Evolutionary conservation across 2,888 invertebrate species (phyloP).

Genomic region (Nysson spinosus): DNA sequence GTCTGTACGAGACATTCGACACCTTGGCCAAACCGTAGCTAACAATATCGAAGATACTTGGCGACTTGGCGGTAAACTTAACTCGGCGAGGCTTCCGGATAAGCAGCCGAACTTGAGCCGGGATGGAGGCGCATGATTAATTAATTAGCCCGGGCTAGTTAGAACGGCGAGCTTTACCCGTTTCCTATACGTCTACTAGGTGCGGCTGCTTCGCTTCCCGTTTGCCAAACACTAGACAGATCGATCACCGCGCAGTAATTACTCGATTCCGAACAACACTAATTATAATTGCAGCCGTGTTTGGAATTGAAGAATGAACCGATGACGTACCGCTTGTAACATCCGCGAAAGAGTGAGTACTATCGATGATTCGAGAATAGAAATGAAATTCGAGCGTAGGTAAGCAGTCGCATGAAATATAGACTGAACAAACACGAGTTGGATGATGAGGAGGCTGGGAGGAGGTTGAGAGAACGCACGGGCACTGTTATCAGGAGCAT

Average conservation of each 20-base stretch:
- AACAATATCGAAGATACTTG: slow-evolving; percentile 76
- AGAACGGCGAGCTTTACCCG: slow-evolving; percentile 52
- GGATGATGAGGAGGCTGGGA: neutral
- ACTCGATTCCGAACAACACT: neutral
- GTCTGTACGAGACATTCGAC: slow-evolving; percentile 76
- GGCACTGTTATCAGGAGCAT: slow-evolving; percentile 54
- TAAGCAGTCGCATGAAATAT: slow-evolving; percentile 61
- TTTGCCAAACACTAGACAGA: slow-evolving; percentile 33
- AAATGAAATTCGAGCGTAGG: slow-evolving; percentile 25
- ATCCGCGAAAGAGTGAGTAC: slow-evolving; percentile 2
- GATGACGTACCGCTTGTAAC: too few relatives aligned
- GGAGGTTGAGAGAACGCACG: slow-evolving; percentile 12
- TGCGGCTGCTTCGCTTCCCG: slow-evolving; percentile 21
- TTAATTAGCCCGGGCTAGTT: slow-evolving; percentile 76
- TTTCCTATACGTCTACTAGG: slow-evolving; percentile 20
- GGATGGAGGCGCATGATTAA: slow-evolving; percentile 73
- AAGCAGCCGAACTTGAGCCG: slow-evolving; percentile 69
- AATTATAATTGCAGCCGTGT: too few relatives aligned
- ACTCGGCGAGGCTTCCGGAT: slow-evolving; percentile 69
- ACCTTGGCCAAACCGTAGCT: slow-evolving; percentile 71
- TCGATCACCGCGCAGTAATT: slow-evolving; percentile 34
- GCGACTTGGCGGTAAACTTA: slow-evolving; percentile 75
- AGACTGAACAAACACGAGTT: slow-evolving; percentile 59
- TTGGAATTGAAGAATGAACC: too few relatives aligned
- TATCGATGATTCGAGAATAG: slow-evolving; percentile 29